Conservation (phyloP, 1,140 invertebrate species). For the Bombus superbus region DNA sequence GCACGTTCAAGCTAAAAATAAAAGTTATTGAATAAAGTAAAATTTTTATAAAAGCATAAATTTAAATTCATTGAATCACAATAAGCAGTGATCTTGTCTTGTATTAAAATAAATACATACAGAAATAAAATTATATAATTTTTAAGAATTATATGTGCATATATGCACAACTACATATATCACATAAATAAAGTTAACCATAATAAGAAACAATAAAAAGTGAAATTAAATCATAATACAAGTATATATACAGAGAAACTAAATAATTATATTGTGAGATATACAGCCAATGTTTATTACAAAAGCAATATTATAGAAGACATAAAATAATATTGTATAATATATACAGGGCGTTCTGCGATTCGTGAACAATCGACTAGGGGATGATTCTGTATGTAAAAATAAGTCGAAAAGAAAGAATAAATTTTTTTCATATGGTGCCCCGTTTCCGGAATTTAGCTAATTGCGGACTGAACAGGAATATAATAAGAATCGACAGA, state of each 20-base stretch:
- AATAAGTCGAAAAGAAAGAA: too few relatives aligned
- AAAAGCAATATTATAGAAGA: neutral
- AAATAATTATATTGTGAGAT: neutral
- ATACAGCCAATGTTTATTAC: neutral
- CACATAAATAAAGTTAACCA: too few relatives aligned
- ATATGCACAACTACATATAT: neutral
- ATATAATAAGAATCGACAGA: too few relatives aligned
- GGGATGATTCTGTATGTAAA: too few relatives aligned
- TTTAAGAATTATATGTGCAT: constrained; percentile 9
- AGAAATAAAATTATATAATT: neutral
- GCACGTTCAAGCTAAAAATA: constrained; percentile 92
- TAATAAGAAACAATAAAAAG: neutral
- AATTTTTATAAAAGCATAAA: constrained; percentile 14
- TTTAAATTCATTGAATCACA: constrained; percentile 13
- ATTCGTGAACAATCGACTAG: too few relatives aligned
- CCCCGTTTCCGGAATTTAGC: too few relatives aligned
- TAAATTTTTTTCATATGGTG: too few relatives aligned
- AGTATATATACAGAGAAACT: too few relatives aligned
- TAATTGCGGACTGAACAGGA: too few relatives aligned
- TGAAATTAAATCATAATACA: too few relatives aligned
- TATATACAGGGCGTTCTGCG: too few relatives aligned
- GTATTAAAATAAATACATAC: neutral
- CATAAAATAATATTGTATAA: neutral
- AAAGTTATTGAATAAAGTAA: constrained; percentile 44
- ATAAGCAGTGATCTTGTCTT: constrained; percentile 1